Evolutionary conservation across 1,140 invertebrate species (phyloP), one percentile per base, ranked within the genome.

Genomic region (Papilio machaon): DNA sequence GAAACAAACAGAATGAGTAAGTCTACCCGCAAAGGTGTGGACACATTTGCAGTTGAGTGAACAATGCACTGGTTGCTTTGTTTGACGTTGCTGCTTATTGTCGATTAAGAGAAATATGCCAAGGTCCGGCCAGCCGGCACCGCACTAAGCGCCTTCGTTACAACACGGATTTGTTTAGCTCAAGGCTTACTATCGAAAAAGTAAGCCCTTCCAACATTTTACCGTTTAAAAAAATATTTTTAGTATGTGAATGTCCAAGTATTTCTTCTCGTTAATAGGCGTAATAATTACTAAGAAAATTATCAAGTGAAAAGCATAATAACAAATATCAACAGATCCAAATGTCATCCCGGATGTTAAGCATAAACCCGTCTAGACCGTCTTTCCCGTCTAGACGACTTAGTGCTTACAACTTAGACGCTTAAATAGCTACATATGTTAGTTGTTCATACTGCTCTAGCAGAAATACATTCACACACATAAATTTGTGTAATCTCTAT

Each of bases 331-430:
- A 30, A 64, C 13, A 30, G 23, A 4, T 64, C 60, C 60, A 64
- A 64, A 64, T 13, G 23, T 64, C 60, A 64, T 64, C 10, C 60
- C 60, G 60, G 60, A 64, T 64, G 60, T 64, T 64, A 15, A 3
- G 60, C 60, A 30, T 30, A 30, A 64, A 30, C 60, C 60, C 23
- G 60, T 64, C 60, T 64, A 64, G 60, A 64, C 60, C n/a, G n/a
- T 30, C 60, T 64, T 64, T 64, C 60, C 60, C 23, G 60, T 64
- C 60, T 64, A 64, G 60, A 64, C 60, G 8, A 10, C 49, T 52
- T 52, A 60, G 10, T 64, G 10, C 10, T 30, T 30, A 30, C 17
- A 64, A 13, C n/a, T 30, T 23, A 64, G 11, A 64, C 58, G 11
- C 6, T 58, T n/a, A 52, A 15, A 52, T 3, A 58, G 52, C 58